A percentile compares a stretch with the other conserved stretches of the same genome.
phyloP scores from a whole-genome alignment of 1,140 invertebrate species.

The Bombus ignitus region DNA sequence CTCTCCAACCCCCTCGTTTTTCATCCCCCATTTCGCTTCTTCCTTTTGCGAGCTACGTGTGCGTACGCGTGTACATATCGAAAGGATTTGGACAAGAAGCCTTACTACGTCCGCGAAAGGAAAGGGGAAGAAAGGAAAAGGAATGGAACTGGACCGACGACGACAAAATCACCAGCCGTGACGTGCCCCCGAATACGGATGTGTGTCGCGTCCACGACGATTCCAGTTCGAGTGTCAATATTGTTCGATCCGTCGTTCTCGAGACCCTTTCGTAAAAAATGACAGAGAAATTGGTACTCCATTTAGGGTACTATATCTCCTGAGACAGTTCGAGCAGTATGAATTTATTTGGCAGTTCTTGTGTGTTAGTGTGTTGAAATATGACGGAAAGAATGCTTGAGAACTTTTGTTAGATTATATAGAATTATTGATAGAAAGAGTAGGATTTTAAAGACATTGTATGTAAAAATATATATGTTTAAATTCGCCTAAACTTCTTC shows the following conservation, averaged over 20 bases:
- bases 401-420: background rate
- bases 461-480: no score
- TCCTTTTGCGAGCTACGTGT: slow-evolving; percentile 24
- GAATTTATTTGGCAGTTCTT: background rate
- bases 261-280: slow-evolving; percentile 17
- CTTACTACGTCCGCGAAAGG: slow-evolving; percentile 15
- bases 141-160: slow-evolving; percentile 25
- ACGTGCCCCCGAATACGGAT: slow-evolving; percentile 57
- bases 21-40: slow-evolving; percentile 21
- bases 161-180: slow-evolving; percentile 62
- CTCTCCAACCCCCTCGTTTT: slow-evolving; percentile 40
- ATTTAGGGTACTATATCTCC: no score
- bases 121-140: slow-evolving; percentile 16
- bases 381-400: background rate
- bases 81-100: slow-evolving; percentile 71
- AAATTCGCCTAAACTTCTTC: background rate
- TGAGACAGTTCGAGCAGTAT: background rate
- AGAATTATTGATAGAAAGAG: background rate
- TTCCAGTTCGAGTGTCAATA: slow-evolving; percentile 32
- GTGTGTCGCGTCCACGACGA: slow-evolving; percentile 1
- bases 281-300: background rate
- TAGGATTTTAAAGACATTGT: background rate
- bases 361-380: background rate
- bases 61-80: slow-evolving; percentile 61
- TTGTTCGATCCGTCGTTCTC: slow-evolving; percentile 11